These are phyloP conservation scores for Vulpes ferrilata DNA, from an alignment of 2,113 vertebrate species.

Conservation along the genomic window DNA sequence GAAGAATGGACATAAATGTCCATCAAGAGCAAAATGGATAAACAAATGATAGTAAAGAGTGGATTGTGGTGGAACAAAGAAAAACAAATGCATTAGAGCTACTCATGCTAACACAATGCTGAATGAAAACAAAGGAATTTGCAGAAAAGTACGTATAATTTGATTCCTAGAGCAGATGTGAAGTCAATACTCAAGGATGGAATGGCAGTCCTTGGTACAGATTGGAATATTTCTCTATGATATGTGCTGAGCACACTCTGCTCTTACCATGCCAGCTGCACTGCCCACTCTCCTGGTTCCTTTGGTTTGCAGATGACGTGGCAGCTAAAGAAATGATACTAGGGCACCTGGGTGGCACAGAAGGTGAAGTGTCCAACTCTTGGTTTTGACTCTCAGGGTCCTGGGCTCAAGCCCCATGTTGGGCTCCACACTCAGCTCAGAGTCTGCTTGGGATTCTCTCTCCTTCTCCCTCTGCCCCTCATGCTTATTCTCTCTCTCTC, in stretches of 20 bases:
- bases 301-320: not conserved
- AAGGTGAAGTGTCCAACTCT: not conserved
- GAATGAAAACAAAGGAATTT: not conserved
- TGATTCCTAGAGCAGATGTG: not conserved
- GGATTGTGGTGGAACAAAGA: no score
- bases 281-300: not conserved
- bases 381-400: no score
- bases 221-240: not conserved
- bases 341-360: not conserved
- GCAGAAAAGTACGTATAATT: not conserved
- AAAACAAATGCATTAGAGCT: not conserved
- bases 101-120: accelerated
- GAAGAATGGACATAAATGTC: not conserved
- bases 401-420: no score
- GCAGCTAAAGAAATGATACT: not conserved
- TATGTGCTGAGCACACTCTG: not conserved
- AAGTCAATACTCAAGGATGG: accelerated
- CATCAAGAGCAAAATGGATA: not conserved
- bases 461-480: no score
- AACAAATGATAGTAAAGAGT: no score
- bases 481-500: not conserved
- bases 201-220: accelerated
- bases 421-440: no score
- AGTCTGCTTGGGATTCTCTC: no score
- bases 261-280: not conserved